These are phyloP conservation scores for Urophycis tenuis DNA, from an alignment of 2,797 vertebrate genomes.

Conservation along the genomic window DNA sequence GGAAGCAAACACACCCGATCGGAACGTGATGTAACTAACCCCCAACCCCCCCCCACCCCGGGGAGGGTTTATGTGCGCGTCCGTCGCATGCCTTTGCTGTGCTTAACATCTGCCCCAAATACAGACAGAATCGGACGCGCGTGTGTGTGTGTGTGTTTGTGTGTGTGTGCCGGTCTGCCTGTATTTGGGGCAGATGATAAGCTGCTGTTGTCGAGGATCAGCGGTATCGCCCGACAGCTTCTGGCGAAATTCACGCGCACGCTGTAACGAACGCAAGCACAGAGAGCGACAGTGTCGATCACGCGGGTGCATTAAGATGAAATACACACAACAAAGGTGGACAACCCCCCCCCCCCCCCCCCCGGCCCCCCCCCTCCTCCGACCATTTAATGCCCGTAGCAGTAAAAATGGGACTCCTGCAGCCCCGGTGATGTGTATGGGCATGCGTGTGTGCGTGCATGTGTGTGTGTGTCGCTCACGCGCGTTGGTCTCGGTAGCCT, in stretches of 20 bases:
- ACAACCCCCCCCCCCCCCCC: not conserved
- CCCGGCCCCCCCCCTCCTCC: too few species aligned
- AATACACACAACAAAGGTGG: not conserved
- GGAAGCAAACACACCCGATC: too few species aligned
- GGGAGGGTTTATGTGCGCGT: too few species aligned
- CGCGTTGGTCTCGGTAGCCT: constrained; percentile 17
- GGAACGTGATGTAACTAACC: constrained; percentile 54
- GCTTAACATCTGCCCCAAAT: constrained; percentile 57
- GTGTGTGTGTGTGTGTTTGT: too few species aligned
- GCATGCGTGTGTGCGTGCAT: constrained; percentile 21
- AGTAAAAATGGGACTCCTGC: too few species aligned
- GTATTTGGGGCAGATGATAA: constrained; percentile 57
- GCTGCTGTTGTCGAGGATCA: not conserved
- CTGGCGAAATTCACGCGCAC: not conserved
- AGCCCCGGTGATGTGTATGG: too few species aligned
- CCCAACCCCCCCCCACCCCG: too few species aligned
- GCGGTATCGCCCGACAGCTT: not conserved
- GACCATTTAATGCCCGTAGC: too few species aligned
- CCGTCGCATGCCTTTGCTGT: too few species aligned
- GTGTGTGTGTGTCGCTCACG: constrained; percentile 14
- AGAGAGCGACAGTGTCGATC: not conserved
- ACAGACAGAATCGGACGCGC: constrained; percentile 33
- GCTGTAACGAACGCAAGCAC: constrained; percentile 14
- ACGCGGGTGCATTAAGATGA: too few species aligned
- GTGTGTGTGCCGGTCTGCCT: constrained; percentile 40